A percentile compares a stretch with the other conserved stretches of the same genome.
phyloP scores from a whole-genome alignment of 2,888 invertebrate genomes.

The Acheta domesticus region DNA sequence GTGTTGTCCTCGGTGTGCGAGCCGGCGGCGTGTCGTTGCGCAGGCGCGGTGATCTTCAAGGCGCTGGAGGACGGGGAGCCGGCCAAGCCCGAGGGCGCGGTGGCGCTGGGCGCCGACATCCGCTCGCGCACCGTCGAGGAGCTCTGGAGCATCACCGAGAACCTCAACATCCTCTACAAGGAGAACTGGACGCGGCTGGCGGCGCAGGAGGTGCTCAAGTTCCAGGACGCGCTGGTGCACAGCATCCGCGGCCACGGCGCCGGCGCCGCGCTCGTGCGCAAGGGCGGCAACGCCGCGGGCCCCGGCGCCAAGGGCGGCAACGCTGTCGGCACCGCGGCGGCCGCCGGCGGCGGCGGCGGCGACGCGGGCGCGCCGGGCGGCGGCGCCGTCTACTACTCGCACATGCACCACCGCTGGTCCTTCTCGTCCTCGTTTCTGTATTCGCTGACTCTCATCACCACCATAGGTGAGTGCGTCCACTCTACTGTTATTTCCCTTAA shows the following conservation, averaged over 20 bases:
- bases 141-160: constrained; percentile 81
- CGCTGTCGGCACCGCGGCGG: no score
- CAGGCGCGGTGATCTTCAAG: constrained; percentile 48
- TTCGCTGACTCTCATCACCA: constrained; percentile 89
- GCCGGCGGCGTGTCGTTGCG: no score
- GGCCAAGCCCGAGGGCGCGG: constrained; percentile 23
- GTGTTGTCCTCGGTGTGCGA: no score
- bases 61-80: constrained; percentile 44
- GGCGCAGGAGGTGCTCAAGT: constrained; percentile 80
- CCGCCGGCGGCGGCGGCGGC: no score
- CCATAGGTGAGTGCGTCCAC: constrained; percentile 71
- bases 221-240: constrained; percentile 60
- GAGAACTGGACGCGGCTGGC: constrained; percentile 89
- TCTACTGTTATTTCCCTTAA: no score
- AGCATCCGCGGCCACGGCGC: constrained; percentile 40
- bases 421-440: constrained; percentile 90
- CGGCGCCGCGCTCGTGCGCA: constrained; percentile 35
- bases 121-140: constrained; percentile 72
- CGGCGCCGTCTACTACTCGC: not conserved
- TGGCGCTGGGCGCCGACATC: constrained; percentile 54
- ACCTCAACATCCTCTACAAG: constrained; percentile 82
- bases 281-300: constrained; percentile 28
- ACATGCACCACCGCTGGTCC: constrained; percentile 71
- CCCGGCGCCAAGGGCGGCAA: constrained; percentile 47
- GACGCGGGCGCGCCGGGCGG: not conserved